Base-by-base conservation (phyloP, 2,888 invertebrate species). In the Tethea ocularis region DNA sequence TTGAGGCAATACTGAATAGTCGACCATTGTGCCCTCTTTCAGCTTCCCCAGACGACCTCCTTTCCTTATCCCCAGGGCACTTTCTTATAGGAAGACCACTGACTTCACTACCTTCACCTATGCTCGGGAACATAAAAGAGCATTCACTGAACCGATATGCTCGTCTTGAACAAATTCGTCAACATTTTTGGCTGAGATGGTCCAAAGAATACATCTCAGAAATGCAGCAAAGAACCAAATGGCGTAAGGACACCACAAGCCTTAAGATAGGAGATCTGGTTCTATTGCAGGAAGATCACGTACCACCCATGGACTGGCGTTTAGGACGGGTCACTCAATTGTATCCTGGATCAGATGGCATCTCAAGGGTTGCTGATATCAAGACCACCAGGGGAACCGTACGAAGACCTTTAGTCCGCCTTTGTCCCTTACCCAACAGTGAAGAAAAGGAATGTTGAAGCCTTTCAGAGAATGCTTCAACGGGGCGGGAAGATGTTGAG, bases 271-370 rank as follows among this genome's bases (percentile, higher is more conserved):
- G 33, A 33, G 33, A 33, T 11, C 33, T 33, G 3, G 33, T 33
- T 8, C 38, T 55, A 15, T 54, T 78, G 0, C 69, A 75, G 2
- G 68, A 72, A 1, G 77, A 71, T 15, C 71, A 68, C 23, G 77
- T 82, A 29, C 65, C 75, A 6, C 75, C 80, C 6, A 75, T 84
- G 64, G 83, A 77, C 38, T 74, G 70, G 66, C 83, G 82, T 61
- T 72, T 85, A 26, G 83, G 81, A 58, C 71, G 73, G 60, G 72
- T 78, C 58, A 79, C 83, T 58, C 80, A 78, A 46, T 85, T 87
- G 15, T 56, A 22, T 38, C 58, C 58, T 62, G 78, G 88, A 54
- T 84, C 84, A 5, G 82, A 76, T 61, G 70, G 64, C 56, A 46
- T 62, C 71, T 72, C 11, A 77, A 79, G 58, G 72, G 87, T 62